A percentile compares a stretch with the other conserved stretches of the same genome.
Conservation (phyloP, 2,113 vertebrate genomes). For the Pygoscelis adeliae region DNA sequence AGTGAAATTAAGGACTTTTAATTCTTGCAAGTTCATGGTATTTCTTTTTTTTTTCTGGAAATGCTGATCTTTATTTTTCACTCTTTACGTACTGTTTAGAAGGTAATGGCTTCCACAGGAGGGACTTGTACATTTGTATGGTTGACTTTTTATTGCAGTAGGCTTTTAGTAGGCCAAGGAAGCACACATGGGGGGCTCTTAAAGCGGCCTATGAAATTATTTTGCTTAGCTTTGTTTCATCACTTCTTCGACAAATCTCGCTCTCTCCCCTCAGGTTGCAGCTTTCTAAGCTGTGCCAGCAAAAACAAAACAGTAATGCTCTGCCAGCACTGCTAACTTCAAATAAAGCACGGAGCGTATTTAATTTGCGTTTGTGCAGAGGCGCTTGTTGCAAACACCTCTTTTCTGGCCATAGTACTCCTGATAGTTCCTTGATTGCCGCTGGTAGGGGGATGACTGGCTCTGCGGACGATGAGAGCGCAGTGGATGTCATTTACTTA, state of each 20-base stretch:
- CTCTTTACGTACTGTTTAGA: not conserved
- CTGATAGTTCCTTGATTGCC: not conserved
- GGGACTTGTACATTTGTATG: not conserved
- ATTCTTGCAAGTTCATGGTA: not conserved
- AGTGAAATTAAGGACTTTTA: not conserved
- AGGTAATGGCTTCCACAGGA: not conserved
- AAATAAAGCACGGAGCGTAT: not conserved
- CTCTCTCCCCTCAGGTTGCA: not conserved
- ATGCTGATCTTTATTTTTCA: not conserved
- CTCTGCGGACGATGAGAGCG: not conserved
- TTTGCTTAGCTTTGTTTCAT: not conserved
- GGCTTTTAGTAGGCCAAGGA: constrained; percentile 21
- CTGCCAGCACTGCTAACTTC: not conserved
- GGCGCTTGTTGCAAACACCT: not conserved
- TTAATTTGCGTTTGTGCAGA: not conserved
- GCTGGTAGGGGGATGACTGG: too few species aligned
- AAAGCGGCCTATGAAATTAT: not conserved
- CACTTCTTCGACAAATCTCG: not conserved
- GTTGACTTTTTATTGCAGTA: not conserved
- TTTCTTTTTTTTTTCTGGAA: not conserved
- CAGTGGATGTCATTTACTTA: not conserved
- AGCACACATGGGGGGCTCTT: not conserved
- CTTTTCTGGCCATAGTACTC: not conserved
- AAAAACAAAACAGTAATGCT: not conserved
- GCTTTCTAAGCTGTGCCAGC: not conserved